These are phyloP conservation scores for Hipparchia semele DNA, from an alignment of 2,888 invertebrate genomes.

Conservation along the genomic window DNA sequence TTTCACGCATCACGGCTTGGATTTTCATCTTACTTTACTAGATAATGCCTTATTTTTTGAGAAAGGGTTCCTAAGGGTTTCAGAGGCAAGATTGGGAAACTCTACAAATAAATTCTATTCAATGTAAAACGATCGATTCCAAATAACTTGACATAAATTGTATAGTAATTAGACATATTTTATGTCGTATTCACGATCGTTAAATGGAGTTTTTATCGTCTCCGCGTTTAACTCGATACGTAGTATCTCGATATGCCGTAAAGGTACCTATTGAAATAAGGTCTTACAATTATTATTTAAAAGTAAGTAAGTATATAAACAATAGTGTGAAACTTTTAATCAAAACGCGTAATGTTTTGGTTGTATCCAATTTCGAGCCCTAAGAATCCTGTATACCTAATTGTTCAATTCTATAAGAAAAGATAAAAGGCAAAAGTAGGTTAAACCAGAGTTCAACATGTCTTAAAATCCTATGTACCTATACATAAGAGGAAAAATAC, in stretches of 20 bases:
- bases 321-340: not conserved
- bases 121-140: constrained; percentile 17
- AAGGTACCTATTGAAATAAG: constrained; percentile 47
- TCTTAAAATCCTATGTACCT: not conserved
- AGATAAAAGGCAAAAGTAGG: not conserved
- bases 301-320: not conserved
- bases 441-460: not conserved
- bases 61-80: not conserved
- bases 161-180: constrained; percentile 57
- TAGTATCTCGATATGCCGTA: constrained; percentile 54
- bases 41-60: not conserved
- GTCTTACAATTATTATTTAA: constrained; percentile 26
- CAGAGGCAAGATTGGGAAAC: constrained; percentile 2
- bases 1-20: no score
- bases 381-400: not conserved
- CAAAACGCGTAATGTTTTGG: not conserved
- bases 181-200: constrained; percentile 59
- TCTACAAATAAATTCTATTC: not conserved
- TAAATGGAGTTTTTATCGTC: constrained; percentile 63
- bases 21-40: not conserved
- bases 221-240: constrained; percentile 59
- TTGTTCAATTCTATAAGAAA: not conserved
- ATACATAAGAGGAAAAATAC: not conserved
- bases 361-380: no score
- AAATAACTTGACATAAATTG: constrained; percentile 38